Evolutionary conservation across 2,888 invertebrate species (phyloP).

Genomic region (Oscheius sp.): DNA sequence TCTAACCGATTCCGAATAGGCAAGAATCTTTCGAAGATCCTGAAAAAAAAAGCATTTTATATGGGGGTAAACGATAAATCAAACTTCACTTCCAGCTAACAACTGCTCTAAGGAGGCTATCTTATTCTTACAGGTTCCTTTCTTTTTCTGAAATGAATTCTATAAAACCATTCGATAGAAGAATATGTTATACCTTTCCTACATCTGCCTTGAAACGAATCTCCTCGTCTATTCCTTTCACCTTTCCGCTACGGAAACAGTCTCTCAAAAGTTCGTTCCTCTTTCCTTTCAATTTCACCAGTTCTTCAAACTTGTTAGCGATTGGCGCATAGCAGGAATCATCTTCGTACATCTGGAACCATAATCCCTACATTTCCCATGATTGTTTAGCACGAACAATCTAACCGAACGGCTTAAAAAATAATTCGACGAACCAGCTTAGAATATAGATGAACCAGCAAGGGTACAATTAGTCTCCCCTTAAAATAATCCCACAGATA

Average conservation of each 20-base stretch:
- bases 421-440: too few relatives aligned
- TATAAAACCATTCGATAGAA: background rate
- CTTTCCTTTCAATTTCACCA: constrained; percentile 6
- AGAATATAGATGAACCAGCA: too few relatives aligned
- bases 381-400: too few relatives aligned
- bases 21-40: constrained; percentile 18
- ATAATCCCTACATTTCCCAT: too few relatives aligned
- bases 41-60: constrained; percentile 10
- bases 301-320: constrained; percentile 12
- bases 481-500: too few relatives aligned
- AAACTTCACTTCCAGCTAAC: constrained; percentile 12
- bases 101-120: constrained; percentile 22
- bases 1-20: constrained; percentile 1
- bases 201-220: background rate
- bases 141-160: constrained; percentile 21
- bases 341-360: constrained; percentile 12
- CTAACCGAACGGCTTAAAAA: too few relatives aligned
- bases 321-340: constrained; percentile 27
- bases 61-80: background rate
- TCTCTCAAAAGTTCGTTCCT: constrained; percentile 20
- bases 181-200: constrained; percentile 1
- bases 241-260: constrained; percentile 21
- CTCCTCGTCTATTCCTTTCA: constrained; percentile 12
- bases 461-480: too few relatives aligned
- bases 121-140: constrained; percentile 18